Evolutionary conservation across 2,888 invertebrate genomes (phyloP).

Genomic region (Carcina quercana): DNA sequence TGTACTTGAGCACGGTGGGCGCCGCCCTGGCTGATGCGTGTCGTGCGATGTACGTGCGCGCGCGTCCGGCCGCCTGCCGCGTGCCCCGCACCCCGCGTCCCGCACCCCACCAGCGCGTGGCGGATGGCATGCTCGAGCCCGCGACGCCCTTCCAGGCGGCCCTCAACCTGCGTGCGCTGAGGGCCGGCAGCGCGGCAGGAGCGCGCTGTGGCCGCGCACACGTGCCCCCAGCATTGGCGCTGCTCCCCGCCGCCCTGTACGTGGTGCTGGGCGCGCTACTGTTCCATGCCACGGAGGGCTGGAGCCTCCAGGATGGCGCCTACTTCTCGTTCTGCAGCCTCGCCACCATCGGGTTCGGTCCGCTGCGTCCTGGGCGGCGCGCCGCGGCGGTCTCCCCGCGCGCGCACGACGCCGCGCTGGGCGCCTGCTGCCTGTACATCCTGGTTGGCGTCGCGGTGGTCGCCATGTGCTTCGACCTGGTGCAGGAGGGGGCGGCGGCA

Average conservation of each 20-base stretch:
- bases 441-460: conserved; percentile 89
- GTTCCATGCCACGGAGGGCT: conserved; percentile 92
- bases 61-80: conserved; percentile 27
- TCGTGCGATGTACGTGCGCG: conserved; percentile 79
- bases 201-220: too few species aligned
- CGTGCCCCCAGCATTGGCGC: conserved; percentile 91
- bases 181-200: conserved; percentile 60
- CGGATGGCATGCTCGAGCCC: conserved; percentile 29
- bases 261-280: conserved; percentile 91
- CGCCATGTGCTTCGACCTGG: conserved; percentile 90
- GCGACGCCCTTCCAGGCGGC: conserved; percentile 63
- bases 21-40: conserved; percentile 88
- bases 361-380: conserved; percentile 79
- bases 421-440: conserved; percentile 87
- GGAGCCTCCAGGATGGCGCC: conserved; percentile 91
- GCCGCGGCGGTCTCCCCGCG: conserved; percentile 63
- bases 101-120: conserved; percentile 28
- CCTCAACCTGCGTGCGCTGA: conserved; percentile 51
- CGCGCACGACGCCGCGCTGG: conserved; percentile 79
- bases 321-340: conserved; percentile 87
- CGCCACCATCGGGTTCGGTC: conserved; percentile 90
- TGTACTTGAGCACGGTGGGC: conserved; percentile 91
- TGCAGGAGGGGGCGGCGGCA: conserved; percentile 81
- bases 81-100: conserved; percentile 5
- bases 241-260: conserved; percentile 89